Base-by-base conservation (phyloP, 2,888 invertebrate genomes). In the Cheilosia pagana region DNA sequence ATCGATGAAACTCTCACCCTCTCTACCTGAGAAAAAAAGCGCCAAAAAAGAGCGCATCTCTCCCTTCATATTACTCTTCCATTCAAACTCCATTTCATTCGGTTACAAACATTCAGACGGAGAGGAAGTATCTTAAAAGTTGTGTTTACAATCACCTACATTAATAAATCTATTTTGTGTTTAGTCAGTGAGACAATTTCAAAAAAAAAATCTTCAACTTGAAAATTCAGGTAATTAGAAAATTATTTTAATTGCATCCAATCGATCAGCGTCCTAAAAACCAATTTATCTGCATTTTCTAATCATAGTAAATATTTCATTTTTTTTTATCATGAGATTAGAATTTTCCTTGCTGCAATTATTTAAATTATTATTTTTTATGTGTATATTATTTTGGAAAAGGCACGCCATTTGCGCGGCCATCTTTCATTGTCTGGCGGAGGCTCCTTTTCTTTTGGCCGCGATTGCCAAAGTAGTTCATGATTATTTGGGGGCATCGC, bases 341-440 rank as follows among this genome's bases (percentile, higher is more conserved):
- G 23, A 68, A 60, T 68, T 68, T 76, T 76, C 43, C 48, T 28
- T 21, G 25, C 53, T 76, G 67, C 53, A 43, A 41, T 57, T 68
- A 52, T 53, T 50, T 19, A 12, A 52, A 62, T 50, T 25, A 12
- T 31, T 45, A 45, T 50, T 75, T 76, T 62, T 23, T 75, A 57
- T 74, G 63, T 83, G 25, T 82, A 68, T 79, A 62, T 50, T 57
- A 23, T 21, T 68, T 62, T 7, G 43, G 25, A 50, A 75, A 81
- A 85, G 85, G 85, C 75, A 85, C 85, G 85, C 85, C 85, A 85
- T 75, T 81, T 85, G 85, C 67, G 81, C 85, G 81, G 85, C 85
- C 85, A 85, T 85, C 75, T 85, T 85, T 67, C 75, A 85, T 85
- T 85, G 85, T 85, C 75, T 81, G 43, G 75, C 25, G 81, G 71